Evolutionary conservation across 2,113 vertebrate species (phyloP), one percentile per base, ranked within the genome.

Genomic region (Scomber scombrus): DNA sequence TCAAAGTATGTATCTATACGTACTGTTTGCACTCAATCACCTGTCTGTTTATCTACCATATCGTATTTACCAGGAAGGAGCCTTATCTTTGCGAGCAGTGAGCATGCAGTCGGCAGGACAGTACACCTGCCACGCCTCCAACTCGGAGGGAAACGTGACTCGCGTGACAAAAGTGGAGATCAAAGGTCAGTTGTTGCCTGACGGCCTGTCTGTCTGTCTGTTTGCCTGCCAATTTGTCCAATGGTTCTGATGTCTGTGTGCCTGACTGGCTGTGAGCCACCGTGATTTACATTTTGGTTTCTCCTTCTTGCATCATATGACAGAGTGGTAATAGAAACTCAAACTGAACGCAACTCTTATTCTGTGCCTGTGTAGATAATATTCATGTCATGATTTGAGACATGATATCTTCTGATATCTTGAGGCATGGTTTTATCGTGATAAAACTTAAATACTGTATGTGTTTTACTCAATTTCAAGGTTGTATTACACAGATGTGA

Each of bases 121-220:
- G 77, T 99, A 98, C 83, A 94, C 94, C 11, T 99, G 98, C 93
- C 95, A 95, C 0, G 97, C 97, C 3, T 95, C 95, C 91, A 99
- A 96, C 88, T 85, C 93, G 0, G 96, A 98, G 93, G 98, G 98
- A 77, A 96, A 94, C 4, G 23, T 93, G 86, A 96, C 91, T 71
- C 93, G 96, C 52, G 66, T 93, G 74, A 97, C 96, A 16, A 95
- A 90, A 0, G 95, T 99, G 68, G 95, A 96, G 10, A 95, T 99
- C 88, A 97, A 96, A 96, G 98, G 98, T 99, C 80, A 93, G 93
- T 31, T 15, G 62, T 64, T 71, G 63, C 40, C 61, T 71, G 77
- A 21, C 52, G 14, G 12, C 7, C 19, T 71, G 18, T 58, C 21
- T 40, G 34, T 69, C 66, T 71, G 4, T 64, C 34, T 45, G 29